Conservation (phyloP, 1,140 invertebrate species). For the Zophobas morio region DNA sequence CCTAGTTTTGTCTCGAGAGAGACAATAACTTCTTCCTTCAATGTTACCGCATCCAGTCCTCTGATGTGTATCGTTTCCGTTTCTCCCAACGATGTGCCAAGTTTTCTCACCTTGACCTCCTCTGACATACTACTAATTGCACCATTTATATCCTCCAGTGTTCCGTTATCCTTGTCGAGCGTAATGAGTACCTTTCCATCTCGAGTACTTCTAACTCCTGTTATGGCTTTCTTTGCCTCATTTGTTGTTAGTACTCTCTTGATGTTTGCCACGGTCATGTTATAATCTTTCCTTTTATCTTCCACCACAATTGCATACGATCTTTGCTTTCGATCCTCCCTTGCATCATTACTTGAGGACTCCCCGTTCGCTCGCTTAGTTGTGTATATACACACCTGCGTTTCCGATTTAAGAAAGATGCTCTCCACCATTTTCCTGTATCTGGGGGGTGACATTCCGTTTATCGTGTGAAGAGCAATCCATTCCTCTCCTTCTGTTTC, state of each 20-base stretch:
- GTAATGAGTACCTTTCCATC: constrained; percentile 16
- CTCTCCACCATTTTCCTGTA: constrained; percentile 37
- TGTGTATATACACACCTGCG: constrained; percentile 20
- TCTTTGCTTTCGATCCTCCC: neutral
- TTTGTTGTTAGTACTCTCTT: neutral
- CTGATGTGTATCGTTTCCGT: constrained; percentile 7
- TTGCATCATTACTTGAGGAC: neutral
- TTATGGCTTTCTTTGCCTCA: neutral
- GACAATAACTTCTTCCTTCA: constrained; percentile 19
- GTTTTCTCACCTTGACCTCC: neutral
- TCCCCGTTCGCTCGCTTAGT: neutral
- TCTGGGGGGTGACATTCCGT: neutral
- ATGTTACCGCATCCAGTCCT: constrained; percentile 28
- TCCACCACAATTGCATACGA: neutral
- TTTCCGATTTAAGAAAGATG: constrained; percentile 8
- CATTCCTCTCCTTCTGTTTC: constrained; percentile 5
- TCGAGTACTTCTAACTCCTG: neutral
- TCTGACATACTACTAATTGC: neutral
- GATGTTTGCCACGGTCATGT: neutral
- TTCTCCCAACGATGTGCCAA: too few relatives aligned
- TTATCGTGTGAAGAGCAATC: constrained; percentile 8
- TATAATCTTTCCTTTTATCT: neutral
- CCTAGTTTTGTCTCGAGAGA: neutral
- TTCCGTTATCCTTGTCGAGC: neutral
- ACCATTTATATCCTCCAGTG: neutral